Percentiles rank a stretch among this genome's conserved stretches.
Evolutionary conservation across 2,888 invertebrate species (phyloP).

Genomic region (Ecdyonurus torrentis): DNA sequence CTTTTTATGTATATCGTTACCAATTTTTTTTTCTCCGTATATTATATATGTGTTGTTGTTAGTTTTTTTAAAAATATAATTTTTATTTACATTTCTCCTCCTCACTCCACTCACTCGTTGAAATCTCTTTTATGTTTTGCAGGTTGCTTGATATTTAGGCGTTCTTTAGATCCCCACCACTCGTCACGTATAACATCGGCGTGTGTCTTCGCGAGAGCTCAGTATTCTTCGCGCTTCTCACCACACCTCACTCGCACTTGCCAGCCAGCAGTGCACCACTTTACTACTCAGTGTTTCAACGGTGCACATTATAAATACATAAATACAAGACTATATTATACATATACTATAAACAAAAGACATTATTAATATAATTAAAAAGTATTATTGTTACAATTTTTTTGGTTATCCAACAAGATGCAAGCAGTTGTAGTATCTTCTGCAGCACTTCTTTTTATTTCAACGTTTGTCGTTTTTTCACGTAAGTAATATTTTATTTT

Average conservation of each 20-base stretch:
- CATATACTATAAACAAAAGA: too few relatives aligned
- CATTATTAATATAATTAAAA: too few relatives aligned
- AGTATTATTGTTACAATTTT: too few relatives aligned
- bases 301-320: neutral
- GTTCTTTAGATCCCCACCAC: neutral
- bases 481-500: neutral
- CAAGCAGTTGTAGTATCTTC: neutral
- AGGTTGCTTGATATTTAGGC: neutral
- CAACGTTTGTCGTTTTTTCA: neutral
- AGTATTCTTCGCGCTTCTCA: neutral
- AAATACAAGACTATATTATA: too few relatives aligned
- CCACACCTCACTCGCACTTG: neutral
- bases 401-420: neutral
- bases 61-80: too few relatives aligned
- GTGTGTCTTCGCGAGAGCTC: neutral
- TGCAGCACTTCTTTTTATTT: neutral
- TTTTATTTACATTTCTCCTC: too few relatives aligned
- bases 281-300: neutral
- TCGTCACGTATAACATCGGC: neutral
- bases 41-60: too few relatives aligned
- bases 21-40: too few relatives aligned
- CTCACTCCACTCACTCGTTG: neutral
- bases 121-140: neutral
- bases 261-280: neutral
- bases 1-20: too few relatives aligned